Evolutionary conservation across 2,888 invertebrate species (phyloP).

Genomic region (Drosophila falleni): DNA sequence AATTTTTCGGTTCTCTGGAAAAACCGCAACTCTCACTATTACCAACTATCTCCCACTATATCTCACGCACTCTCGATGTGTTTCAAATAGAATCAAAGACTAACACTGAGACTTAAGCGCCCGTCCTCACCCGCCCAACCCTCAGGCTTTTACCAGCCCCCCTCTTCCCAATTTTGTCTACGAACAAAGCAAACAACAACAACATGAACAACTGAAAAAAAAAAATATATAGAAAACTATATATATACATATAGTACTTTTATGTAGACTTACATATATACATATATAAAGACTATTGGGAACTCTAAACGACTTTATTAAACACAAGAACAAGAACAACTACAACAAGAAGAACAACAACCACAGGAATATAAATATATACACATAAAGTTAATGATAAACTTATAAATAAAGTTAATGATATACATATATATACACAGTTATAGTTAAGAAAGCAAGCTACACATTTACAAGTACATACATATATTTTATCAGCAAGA

Average conservation of each 20-base stretch:
- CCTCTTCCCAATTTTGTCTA: slow-evolving; percentile 13
- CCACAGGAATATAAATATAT: slow-evolving; percentile 32
- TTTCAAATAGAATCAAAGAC: slow-evolving; percentile 57
- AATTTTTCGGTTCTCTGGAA: slow-evolving; percentile 37
- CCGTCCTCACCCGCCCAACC: slow-evolving; percentile 57
- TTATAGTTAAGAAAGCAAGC: slow-evolving; percentile 8
- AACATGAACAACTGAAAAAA: background rate
- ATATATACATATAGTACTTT: background rate
- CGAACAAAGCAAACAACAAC: slow-evolving; percentile 33
- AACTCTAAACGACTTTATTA: slow-evolving; percentile 37
- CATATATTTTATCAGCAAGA: slow-evolving; percentile 32
- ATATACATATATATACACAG: slow-evolving; percentile 18
- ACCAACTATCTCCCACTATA: background rate
- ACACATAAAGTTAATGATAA: slow-evolving; percentile 23
- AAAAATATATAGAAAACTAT: slow-evolving; percentile 1
- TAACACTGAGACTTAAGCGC: slow-evolving; percentile 53
- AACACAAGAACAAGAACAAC: slow-evolving; percentile 24
- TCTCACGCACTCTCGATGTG: slow-evolving; percentile 36
- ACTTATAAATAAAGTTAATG: slow-evolving; percentile 14
- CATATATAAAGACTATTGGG: slow-evolving; percentile 28
- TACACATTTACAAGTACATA: slow-evolving; percentile 28
- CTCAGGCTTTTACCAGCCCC: slow-evolving; percentile 39
- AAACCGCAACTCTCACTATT: slow-evolving; percentile 4
- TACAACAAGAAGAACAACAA: slow-evolving; percentile 7
- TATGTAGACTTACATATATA: slow-evolving; percentile 5